Base-by-base conservation (phyloP, 2,888 invertebrate species). In the Drosophila crucigera region DNA sequence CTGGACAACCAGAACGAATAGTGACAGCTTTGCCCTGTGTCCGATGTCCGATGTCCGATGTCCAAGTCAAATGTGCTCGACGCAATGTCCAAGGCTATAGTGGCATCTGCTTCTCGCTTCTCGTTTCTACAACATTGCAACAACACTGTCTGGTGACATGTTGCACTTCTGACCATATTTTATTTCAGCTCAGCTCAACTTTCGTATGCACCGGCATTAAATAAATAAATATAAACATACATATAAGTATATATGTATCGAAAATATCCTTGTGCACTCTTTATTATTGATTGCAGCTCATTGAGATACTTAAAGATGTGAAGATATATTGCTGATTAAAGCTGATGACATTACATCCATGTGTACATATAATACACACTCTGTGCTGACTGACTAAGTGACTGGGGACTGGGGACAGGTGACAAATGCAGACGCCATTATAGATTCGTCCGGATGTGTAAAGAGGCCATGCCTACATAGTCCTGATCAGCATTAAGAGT, bases 61-160 rank as follows among this genome's bases (percentile, higher is more conserved):
- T 76, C 55, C 74, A 47, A 65, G 77, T 67, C 76, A 77, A 67
- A 67, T 76, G 76, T 71, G 54, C 66, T 56, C 52, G 37, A 59
- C 65, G 35, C 61, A 59, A 50, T 72, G 78, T 76, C 72, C 77
- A 65, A 61, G 64, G 72, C 49, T 58, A 64, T 25, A 37, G 61
- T 64, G 76, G 60, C 67, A 71, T 76, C 64, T 67, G 60, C 55
- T 41, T 9, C 30, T 30, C 31, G 31, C 31, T 31, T 4, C 60
- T 33, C 53, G 60, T 33, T 37, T 25, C 41, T 39, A 30, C 64
- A 69, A 55, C 64, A 50, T 66, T 60, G 39, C 50, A 49, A n/a
- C 28, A 37, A 37, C 28, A 39, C 28, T 30, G 37, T 14, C 16
- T 28, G 14, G 56, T 71, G 77, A 77, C 70, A 76, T 66, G 66